phyloP scores from a whole-genome alignment of 2,113 vertebrate genomes.

The Acrocephalus arundinaceus region DNA sequence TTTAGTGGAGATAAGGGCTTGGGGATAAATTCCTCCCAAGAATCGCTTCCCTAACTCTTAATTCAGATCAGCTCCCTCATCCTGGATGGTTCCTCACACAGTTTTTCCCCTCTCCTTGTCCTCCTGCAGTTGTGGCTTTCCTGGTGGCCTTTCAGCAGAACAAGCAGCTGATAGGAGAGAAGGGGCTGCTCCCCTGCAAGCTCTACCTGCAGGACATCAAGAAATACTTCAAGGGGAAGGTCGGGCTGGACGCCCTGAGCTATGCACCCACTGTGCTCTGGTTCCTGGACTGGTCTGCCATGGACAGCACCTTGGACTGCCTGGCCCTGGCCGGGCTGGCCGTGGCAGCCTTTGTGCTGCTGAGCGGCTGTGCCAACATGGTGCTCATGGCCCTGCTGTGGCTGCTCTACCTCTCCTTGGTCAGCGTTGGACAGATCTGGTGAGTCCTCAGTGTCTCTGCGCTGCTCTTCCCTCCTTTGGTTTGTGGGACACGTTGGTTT shows the following conservation, averaged over 20 bases:
- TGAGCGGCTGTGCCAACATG: slow-evolving; percentile 90
- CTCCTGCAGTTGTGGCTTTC: slow-evolving; percentile 87
- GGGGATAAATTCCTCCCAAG: neutral
- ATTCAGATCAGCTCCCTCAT: accelerated
- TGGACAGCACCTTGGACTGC: slow-evolving; percentile 84
- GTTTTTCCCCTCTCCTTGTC: neutral
- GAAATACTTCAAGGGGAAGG: slow-evolving; percentile 81
- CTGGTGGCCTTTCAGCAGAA: slow-evolving; percentile 89
- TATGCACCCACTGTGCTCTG: slow-evolving; percentile 86
- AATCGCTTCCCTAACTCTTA: neutral
- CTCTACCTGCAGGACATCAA: slow-evolving; percentile 82
- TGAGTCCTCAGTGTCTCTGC: slow-evolving; percentile 59
- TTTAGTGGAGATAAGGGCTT: neutral
- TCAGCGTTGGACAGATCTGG: slow-evolving; percentile 94
- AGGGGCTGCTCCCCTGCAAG: slow-evolving; percentile 84
- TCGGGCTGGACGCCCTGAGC: slow-evolving; percentile 76
- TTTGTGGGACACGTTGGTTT: accelerated
- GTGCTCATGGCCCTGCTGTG: slow-evolving; percentile 87
- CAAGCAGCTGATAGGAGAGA: slow-evolving; percentile 90
- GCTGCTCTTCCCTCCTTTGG: neutral
- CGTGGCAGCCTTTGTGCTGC: slow-evolving; percentile 78
- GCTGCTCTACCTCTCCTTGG: slow-evolving; percentile 90
- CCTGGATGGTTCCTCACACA: neutral
- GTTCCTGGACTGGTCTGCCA: slow-evolving; percentile 88
- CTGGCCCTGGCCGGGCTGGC: slow-evolving; percentile 82